Percentiles rank a stretch among this genome's conserved stretches.
phyloP scores from a whole-genome alignment of 2,888 invertebrate genomes.

The Nephrotoma flavescens region DNA sequence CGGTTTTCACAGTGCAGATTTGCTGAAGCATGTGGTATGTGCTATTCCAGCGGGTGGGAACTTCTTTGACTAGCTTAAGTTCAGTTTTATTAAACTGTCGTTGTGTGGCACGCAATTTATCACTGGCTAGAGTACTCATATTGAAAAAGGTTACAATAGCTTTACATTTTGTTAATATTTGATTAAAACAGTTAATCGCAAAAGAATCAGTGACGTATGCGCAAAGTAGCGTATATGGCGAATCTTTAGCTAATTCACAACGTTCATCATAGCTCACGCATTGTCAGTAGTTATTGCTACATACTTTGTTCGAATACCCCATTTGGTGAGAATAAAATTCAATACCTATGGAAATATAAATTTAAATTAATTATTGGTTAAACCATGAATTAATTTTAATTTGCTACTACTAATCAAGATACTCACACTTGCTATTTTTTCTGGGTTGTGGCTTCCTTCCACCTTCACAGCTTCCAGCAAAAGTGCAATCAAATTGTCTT shows the following conservation, averaged over 20 bases:
- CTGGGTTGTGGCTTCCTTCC: background rate
- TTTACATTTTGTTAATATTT: background rate
- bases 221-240: background rate
- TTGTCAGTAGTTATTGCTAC: background rate
- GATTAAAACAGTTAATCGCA: background rate
- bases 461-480: background rate
- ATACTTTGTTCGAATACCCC: background rate
- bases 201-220: background rate
- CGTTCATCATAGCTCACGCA: background rate
- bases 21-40: too few species aligned
- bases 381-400: background rate
- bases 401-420: background rate
- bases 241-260: too few species aligned
- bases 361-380: background rate
- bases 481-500: background rate
- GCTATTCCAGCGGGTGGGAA: too few species aligned
- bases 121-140: background rate
- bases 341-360: background rate
- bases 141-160: background rate
- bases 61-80: too few species aligned
- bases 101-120: background rate
- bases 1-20: too few species aligned
- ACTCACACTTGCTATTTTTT: background rate
- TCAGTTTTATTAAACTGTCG: too few species aligned
- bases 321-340: background rate